Conservation (phyloP, 2,888 invertebrate genomes). For the Abrostola triplasia region DNA sequence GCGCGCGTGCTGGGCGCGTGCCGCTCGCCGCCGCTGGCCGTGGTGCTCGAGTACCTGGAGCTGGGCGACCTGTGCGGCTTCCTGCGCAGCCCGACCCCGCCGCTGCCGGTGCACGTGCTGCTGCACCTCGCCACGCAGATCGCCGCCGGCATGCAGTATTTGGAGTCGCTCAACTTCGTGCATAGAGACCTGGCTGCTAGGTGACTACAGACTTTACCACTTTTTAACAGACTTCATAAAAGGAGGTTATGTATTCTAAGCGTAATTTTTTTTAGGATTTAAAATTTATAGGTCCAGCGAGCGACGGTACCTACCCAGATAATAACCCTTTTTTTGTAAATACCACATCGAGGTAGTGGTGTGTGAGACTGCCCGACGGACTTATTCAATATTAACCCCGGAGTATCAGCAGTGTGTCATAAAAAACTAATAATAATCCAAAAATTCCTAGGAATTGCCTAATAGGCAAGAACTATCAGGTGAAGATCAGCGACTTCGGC, state of each 20-base stretch:
- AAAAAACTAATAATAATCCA: neutral
- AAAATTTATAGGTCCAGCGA: too few relatives aligned
- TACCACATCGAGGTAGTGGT: too few relatives aligned
- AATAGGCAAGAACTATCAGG: conserved; percentile 93
- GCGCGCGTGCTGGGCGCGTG: conserved; percentile 93
- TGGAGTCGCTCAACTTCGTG: conserved; percentile 96
- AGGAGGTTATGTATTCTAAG: too few relatives aligned
- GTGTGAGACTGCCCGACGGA: too few relatives aligned
- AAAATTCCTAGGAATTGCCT: conserved; percentile 92
- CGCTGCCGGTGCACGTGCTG: conserved; percentile 90
- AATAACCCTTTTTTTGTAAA: too few relatives aligned
- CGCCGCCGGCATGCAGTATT: conserved; percentile 96
- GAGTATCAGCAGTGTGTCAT: neutral
- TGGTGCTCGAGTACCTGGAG: conserved; percentile 95
- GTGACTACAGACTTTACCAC: conserved; percentile 63
- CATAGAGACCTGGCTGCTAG: conserved; percentile 96
- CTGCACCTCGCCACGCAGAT: conserved; percentile 96
- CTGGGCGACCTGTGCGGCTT: conserved; percentile 95
- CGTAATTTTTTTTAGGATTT: too few relatives aligned
- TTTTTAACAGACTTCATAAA: too few relatives aligned
- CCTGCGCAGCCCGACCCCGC: conserved; percentile 90
- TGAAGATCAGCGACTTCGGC: conserved; percentile 95
- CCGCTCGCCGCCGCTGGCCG: conserved; percentile 92
- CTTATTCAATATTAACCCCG: too few relatives aligned
- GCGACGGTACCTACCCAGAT: too few relatives aligned